A percentile compares a stretch with the other conserved stretches of the same genome.
phyloP scores from a whole-genome alignment of 2,113 vertebrate genomes.

The Urocitellus parryii region DNA sequence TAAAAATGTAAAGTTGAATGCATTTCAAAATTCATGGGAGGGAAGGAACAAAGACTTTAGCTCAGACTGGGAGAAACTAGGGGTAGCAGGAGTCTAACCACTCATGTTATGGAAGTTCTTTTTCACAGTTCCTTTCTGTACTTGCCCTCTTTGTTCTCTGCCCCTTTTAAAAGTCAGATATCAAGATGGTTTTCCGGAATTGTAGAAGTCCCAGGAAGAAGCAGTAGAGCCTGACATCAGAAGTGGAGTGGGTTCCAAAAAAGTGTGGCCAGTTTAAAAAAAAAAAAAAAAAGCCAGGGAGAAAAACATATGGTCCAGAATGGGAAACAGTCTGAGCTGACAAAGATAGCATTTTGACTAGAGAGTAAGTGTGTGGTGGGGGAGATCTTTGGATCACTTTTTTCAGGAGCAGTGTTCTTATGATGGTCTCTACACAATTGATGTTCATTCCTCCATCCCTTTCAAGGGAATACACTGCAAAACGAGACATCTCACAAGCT shows the following conservation, averaged over 20 bases:
- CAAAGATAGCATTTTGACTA: not conserved
- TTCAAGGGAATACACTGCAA: not conserved
- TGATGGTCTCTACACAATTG: not conserved
- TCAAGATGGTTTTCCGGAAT: not conserved
- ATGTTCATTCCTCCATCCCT: not conserved
- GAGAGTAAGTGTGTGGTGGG: not conserved
- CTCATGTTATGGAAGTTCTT: not conserved
- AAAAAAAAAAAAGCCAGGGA: not conserved
- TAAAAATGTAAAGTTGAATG: conserved; percentile 73
- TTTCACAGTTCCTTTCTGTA: not conserved
- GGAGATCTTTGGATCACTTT: not conserved
- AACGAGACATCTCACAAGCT: not conserved
- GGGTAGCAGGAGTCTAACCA: not conserved
- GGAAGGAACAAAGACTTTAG: conserved; percentile 29
- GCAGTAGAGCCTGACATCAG: not conserved
- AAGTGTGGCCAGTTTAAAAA: not conserved
- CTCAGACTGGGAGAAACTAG: not conserved
- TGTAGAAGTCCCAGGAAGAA: not conserved
- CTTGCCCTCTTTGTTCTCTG: not conserved
- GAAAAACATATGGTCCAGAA: not conserved
- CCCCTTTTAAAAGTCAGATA: not conserved
- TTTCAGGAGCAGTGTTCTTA: not conserved
- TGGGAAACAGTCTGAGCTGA: not conserved
- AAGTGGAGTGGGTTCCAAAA: not conserved
- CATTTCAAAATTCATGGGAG: conserved; percentile 75